These are phyloP conservation scores for Charina bottae DNA, from an alignment of 2,113 vertebrate genomes.

Conservation along the genomic window DNA sequence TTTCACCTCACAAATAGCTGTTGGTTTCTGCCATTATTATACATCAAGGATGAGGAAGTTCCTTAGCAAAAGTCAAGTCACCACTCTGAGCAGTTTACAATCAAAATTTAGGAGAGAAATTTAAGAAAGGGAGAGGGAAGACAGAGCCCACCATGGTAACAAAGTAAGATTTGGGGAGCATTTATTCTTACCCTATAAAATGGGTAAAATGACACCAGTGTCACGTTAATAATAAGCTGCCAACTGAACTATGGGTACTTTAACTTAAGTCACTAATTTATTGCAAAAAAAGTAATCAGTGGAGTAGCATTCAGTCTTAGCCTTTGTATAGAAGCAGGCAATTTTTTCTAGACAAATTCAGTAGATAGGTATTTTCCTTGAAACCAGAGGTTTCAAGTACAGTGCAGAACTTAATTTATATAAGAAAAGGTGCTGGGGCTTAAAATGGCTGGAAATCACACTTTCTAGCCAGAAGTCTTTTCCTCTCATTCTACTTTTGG, in stretches of 20 bases:
- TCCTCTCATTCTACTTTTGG: not conserved
- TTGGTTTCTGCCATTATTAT: too few relatives aligned
- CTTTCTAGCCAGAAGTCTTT: not conserved
- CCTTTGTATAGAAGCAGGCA: not conserved
- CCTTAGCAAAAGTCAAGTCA: too few relatives aligned
- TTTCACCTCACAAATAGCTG: too few relatives aligned
- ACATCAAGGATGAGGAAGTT: too few relatives aligned
- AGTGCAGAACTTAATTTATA: not conserved
- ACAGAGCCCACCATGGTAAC: too few relatives aligned
- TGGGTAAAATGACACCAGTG: not conserved
- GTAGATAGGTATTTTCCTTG: not conserved
- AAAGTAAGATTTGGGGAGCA: not conserved
- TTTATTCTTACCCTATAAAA: not conserved
- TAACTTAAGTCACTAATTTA: not conserved
- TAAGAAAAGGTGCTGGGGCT: not conserved
- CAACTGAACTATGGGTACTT: not conserved
- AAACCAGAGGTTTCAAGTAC: not conserved
- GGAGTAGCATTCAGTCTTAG: not conserved
- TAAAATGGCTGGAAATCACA: not conserved
- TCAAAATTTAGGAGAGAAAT: too few relatives aligned
- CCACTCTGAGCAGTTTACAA: too few relatives aligned
- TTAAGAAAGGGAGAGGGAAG: too few relatives aligned
- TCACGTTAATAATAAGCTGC: not conserved
- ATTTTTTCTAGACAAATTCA: not conserved
- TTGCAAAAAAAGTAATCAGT: not conserved